Conservation (phyloP, 2,888 invertebrate species). For the Andrena minutula region DNA sequence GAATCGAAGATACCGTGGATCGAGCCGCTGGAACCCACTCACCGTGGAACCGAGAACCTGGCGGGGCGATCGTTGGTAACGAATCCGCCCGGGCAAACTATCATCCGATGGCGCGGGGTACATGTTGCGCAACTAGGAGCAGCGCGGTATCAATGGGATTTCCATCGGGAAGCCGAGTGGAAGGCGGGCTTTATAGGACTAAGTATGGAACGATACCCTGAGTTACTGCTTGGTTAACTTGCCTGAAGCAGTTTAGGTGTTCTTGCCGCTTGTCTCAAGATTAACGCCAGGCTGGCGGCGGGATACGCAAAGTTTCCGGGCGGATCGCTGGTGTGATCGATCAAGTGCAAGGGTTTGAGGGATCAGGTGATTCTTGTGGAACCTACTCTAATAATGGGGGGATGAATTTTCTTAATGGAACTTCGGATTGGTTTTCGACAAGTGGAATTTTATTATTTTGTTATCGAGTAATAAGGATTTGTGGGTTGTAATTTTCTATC, state of each 20-base stretch:
- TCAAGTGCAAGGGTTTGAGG: not conserved
- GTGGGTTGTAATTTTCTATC: too few relatives aligned
- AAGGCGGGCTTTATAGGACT: not conserved
- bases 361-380: too few relatives aligned
- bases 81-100: not conserved
- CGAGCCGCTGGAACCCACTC: conserved; percentile 5
- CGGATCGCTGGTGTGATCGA: not conserved
- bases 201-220: not conserved
- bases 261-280: not conserved
- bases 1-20: conserved; percentile 44
- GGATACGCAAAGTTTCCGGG: not conserved
- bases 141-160: not conserved
- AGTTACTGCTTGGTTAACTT: not conserved
- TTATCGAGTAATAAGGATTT: too few relatives aligned
- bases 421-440: too few relatives aligned
- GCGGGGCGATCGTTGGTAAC: not conserved
- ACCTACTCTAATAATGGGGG: too few relatives aligned
- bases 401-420: too few relatives aligned
- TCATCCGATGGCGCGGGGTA: not conserved
- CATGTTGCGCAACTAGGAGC: not conserved
- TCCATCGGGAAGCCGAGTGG: not conserved
- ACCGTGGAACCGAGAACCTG: not conserved
- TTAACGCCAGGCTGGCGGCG: not conserved
- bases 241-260: not conserved
- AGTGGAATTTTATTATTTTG: too few relatives aligned